Evolutionary conservation across 2,888 invertebrate genomes (phyloP), one percentile per base, ranked within the genome.

Genomic region (Brassicogethes aeneus): DNA sequence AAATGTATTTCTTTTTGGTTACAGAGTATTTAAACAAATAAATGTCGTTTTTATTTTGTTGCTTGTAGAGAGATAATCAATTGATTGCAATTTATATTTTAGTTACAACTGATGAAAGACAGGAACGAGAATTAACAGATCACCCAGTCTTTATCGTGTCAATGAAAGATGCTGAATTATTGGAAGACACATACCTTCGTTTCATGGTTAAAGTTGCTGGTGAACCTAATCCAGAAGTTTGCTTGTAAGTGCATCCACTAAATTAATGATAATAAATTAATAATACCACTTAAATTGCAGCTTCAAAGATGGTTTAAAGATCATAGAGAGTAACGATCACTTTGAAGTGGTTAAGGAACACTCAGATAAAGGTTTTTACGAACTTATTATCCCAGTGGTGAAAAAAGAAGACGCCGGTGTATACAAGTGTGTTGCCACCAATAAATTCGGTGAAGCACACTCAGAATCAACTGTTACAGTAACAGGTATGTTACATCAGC

Each of bases 191-290:
- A 0, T 87, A 85, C 59, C 75, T 92, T 41, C 77, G 91, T 17
- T 92, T 91, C 64, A 85, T 92, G 82, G 78, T 92, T 44, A 87
- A 87, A 68, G 84, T 91, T 39, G 82, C 82, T 53, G 92, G 92
- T 7, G 82, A 88, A 55, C 92, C 93, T 1, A 85, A 84, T 61
- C 96, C 97, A 1, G 82, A 82, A 48, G 79, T 96, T 35, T 82
- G 81, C 67, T 95, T 96, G 95, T 93, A 72, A 80, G 86, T 79
- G 55, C 10, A 23, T 7, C 10, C 10, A 7, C 5, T 7, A 23
- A 23, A 23, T 7, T 23, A 23, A 23, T n/a, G n/a, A n/a, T n/a
- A n/a, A n/a, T n/a, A n/a, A 29, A 31, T 15, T 8, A 23, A 23
- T 23, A 23, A 23, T 23, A 23, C n/a, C n/a, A n/a, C 23, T 23